These are phyloP conservation scores for Kryphioiulus occultus DNA, from an alignment of 2,888 invertebrate genomes.

Conservation along the genomic window DNA sequence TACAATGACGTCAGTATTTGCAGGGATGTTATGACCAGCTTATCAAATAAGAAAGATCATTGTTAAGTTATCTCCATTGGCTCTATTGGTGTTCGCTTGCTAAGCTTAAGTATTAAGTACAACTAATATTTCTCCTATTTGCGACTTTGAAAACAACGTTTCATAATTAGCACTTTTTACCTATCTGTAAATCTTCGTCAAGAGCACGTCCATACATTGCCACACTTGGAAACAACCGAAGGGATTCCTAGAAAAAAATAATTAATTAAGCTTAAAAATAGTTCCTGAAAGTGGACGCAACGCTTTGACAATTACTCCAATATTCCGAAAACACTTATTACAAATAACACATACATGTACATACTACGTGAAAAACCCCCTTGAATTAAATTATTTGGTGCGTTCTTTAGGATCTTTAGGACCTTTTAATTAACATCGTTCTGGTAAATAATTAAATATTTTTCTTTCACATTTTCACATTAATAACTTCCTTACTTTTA, in stretches of 20 bases:
- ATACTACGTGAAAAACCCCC: too few relatives aligned
- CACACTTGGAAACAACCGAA: conserved; percentile 24
- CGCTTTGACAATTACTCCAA: too few relatives aligned
- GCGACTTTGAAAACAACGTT: background rate
- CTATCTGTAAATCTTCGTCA: background rate
- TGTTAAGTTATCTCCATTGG: background rate
- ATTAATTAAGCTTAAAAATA: background rate
- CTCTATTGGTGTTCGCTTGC: too few relatives aligned
- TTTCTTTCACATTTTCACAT: background rate
- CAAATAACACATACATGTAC: too few relatives aligned
- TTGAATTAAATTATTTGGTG: too few relatives aligned
- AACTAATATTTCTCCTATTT: too few relatives aligned
- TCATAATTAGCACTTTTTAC: background rate
- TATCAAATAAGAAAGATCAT: background rate
- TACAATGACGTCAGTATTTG: background rate
- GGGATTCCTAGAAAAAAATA: conserved; percentile 24
- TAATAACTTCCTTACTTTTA: background rate
- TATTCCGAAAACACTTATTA: too few relatives aligned
- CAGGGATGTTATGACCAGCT: background rate
- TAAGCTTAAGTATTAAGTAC: too few relatives aligned
- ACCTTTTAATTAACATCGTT: too few relatives aligned
- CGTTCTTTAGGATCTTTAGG: too few relatives aligned
- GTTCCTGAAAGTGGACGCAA: background rate
- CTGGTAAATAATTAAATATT: too few relatives aligned
- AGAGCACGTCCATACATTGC: background rate